A percentile compares a stretch with the other conserved stretches of the same genome.
Conservation (phyloP, 2,113 vertebrate genomes). For the Pagrus major region DNA sequence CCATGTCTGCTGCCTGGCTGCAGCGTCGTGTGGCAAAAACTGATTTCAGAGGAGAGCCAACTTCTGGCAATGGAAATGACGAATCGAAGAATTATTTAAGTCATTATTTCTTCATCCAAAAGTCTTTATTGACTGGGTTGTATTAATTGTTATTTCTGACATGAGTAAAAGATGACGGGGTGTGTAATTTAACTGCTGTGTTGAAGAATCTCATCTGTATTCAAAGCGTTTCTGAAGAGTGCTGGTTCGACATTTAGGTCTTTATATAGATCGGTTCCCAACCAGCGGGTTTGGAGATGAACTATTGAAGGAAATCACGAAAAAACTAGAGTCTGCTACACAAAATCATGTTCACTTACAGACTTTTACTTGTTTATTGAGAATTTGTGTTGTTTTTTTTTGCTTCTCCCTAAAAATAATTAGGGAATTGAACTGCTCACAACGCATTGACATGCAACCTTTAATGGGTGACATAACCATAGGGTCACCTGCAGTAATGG, state of each 20-base stretch:
- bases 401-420: not conserved
- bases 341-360: not conserved
- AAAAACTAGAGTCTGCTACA: conserved; percentile 4
- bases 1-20: conserved; percentile 50
- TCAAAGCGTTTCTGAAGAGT: conserved; percentile 11
- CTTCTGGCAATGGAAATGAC: not conserved
- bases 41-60: conserved; percentile 10
- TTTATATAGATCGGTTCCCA: conserved; percentile 22
- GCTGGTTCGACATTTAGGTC: conserved; percentile 12
- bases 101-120: not conserved
- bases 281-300: not conserved
- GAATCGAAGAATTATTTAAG: not conserved
- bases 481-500: not conserved
- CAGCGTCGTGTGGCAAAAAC: conserved; percentile 35
- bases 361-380: not conserved
- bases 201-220: conserved; percentile 34
- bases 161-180: conserved; percentile 22
- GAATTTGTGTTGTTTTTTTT: too few relatives aligned
- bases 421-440: not conserved
- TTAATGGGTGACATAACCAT: not conserved
- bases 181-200: conserved; percentile 46
- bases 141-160: conserved; percentile 39
- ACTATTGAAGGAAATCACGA: not conserved
- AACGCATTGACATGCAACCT: not conserved
- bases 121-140: conserved; percentile 6